Evolutionary conservation across 1,140 invertebrate species (phyloP).

Genomic region (Ostrea edulis): DNA sequence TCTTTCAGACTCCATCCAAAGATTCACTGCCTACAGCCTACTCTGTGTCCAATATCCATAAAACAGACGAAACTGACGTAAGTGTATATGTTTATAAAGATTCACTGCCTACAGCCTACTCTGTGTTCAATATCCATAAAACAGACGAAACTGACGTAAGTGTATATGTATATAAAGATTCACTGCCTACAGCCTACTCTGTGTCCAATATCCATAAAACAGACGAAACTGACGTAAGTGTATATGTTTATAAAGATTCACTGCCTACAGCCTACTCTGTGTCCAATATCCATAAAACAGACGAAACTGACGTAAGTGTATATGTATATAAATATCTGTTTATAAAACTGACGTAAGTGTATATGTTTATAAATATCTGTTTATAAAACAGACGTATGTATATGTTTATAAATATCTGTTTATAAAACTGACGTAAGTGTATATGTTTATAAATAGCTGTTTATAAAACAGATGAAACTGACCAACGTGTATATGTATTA

Average conservation of each 20-base stretch:
- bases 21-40: constrained; percentile 58
- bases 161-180: constrained; percentile 32
- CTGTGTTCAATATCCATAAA: constrained; percentile 54
- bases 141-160: constrained; percentile 46
- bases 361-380: no score
- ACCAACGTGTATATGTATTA: no score
- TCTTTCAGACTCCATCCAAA: constrained; percentile 62
- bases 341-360: no score
- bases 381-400: constrained; percentile 45
- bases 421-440: no score
- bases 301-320: constrained; percentile 44
- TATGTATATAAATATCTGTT: constrained; percentile 10
- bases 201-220: constrained; percentile 53
- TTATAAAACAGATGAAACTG: constrained; percentile 37
- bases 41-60: constrained; percentile 57
- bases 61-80: constrained; percentile 50
- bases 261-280: constrained; percentile 55
- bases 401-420: constrained; percentile 12
- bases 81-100: no score
- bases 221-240: constrained; percentile 47
- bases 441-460: no score
- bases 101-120: constrained; percentile 51
- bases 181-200: constrained; percentile 52
- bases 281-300: constrained; percentile 52
- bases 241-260: constrained; percentile 59